A percentile compares a stretch with the other conserved stretches of the same genome.
These are phyloP conservation scores for Apis dorsata DNA, from an alignment of 1,140 invertebrate species.

Conservation along the genomic window DNA sequence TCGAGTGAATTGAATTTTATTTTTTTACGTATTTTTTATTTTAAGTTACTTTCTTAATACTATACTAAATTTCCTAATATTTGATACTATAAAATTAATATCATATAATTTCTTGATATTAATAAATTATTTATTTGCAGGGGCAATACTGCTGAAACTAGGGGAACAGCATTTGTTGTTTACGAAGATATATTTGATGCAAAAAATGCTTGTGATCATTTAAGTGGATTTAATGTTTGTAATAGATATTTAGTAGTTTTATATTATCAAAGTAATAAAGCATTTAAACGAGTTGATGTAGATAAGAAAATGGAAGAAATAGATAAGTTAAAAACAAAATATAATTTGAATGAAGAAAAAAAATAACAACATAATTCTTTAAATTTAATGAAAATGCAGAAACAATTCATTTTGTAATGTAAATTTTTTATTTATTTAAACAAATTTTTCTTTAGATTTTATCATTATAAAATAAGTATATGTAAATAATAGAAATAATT, in stretches of 20 bases:
- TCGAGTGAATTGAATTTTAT: not conserved
- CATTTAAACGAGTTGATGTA: constrained; percentile 97
- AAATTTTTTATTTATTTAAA: not conserved
- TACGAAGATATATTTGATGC: constrained; percentile 99
- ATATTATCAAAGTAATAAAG: constrained; percentile 97
- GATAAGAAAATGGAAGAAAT: constrained; percentile 98
- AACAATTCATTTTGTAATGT: not conserved
- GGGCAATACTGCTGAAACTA: constrained; percentile 98
- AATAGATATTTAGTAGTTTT: constrained; percentile 98
- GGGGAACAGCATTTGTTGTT: constrained; percentile 99
- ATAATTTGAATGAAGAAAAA: constrained; percentile 84
- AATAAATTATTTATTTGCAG: constrained; percentile 80
- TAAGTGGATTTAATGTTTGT: constrained; percentile 99
- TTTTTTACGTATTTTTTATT: not conserved
- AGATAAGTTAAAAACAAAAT: constrained; percentile 98
- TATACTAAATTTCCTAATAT: no score
- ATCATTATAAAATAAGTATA: not conserved
- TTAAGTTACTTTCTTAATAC: not conserved
- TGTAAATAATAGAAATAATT: not conserved
- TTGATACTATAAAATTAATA: no score
- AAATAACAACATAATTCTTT: constrained; percentile 66
- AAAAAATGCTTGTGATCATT: constrained; percentile 99
- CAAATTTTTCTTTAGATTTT: not conserved
- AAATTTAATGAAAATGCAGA: not conserved
- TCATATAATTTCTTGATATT: not conserved